Conservation (phyloP, 2,888 invertebrate genomes). For the Lissonota sp. region DNA sequence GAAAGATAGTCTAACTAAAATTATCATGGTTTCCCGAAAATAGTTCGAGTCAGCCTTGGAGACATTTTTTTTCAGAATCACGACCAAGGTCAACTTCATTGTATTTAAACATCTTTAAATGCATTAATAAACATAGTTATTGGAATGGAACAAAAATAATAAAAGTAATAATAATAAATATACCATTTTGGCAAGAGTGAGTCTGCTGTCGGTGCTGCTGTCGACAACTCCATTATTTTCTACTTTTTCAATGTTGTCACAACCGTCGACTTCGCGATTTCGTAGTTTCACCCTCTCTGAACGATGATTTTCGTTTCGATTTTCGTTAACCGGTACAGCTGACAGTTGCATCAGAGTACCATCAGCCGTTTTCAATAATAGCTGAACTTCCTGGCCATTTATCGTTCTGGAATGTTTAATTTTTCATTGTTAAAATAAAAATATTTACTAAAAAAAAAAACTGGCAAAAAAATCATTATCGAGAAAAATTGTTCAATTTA, state of each 20-base stretch:
- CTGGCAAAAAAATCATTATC: not conserved
- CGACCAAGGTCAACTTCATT: too few relatives aligned
- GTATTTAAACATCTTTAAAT: too few relatives aligned
- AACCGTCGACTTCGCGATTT: not conserved
- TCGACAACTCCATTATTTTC: too few relatives aligned
- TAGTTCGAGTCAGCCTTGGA: too few relatives aligned
- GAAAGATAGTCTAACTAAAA: too few relatives aligned
- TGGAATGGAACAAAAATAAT: too few relatives aligned
- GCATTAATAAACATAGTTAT: too few relatives aligned
- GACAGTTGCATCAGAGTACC: slow-evolving; percentile 85
- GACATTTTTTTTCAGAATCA: too few relatives aligned
- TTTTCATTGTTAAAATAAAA: not conserved
- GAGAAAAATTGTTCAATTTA: slow-evolving; percentile 60
- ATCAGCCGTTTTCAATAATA: slow-evolving; percentile 85
- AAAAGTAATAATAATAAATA: not conserved
- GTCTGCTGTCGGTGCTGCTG: slow-evolving; percentile 23
- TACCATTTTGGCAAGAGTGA: slow-evolving; percentile 82
- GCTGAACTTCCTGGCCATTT: slow-evolving; percentile 82
- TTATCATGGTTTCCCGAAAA: too few relatives aligned
- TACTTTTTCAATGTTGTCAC: slow-evolving; percentile 53
- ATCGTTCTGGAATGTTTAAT: slow-evolving; percentile 73
- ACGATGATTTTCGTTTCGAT: slow-evolving; percentile 28
- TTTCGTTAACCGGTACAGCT: slow-evolving; percentile 77
- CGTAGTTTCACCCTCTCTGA: too few relatives aligned
- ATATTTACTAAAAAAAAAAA: too few relatives aligned